Percentiles rank a stretch among this genome's conserved stretches.
Evolutionary conservation across 2,113 vertebrate genomes (phyloP).

Genomic region (Lagopus leucura): DNA sequence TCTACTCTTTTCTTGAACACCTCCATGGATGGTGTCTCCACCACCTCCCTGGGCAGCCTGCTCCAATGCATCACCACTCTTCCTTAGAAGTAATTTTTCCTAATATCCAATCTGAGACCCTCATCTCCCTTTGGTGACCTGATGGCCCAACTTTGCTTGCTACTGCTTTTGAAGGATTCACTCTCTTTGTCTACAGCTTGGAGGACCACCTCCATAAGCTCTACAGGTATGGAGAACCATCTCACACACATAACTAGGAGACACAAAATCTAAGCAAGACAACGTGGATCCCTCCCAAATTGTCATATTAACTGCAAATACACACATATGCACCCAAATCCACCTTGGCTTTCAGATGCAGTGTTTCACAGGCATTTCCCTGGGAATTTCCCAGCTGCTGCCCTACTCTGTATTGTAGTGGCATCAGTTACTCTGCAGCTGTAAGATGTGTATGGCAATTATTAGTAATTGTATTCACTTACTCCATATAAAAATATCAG

Average conservation of each 20-base stretch:
- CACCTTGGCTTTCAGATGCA: neutral
- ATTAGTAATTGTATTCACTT: constrained; percentile 25
- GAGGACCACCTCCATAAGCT: neutral
- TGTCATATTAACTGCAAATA: neutral
- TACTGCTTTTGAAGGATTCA: neutral
- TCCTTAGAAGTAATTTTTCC: no score
- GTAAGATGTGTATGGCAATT: constrained; percentile 8
- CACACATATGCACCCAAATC: neutral
- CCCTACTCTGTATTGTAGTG: neutral
- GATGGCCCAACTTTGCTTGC: neutral
- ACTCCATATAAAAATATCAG: constrained; percentile 42
- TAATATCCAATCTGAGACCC: no score
- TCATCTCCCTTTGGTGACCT: neutral
- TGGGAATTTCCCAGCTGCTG: neutral
- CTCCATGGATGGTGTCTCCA: no score
- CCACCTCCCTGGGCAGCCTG: no score
- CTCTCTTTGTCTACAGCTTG: neutral
- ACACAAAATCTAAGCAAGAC: neutral
- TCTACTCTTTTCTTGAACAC: no score
- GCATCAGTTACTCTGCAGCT: neutral
- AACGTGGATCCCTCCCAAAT: neutral
- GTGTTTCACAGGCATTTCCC: neutral
- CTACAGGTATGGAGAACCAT: neutral
- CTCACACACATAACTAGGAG: neutral
- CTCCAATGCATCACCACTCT: no score